phyloP scores from a whole-genome alignment of 2,113 vertebrate species.

The Cyanoramphus novaezelandiae region DNA sequence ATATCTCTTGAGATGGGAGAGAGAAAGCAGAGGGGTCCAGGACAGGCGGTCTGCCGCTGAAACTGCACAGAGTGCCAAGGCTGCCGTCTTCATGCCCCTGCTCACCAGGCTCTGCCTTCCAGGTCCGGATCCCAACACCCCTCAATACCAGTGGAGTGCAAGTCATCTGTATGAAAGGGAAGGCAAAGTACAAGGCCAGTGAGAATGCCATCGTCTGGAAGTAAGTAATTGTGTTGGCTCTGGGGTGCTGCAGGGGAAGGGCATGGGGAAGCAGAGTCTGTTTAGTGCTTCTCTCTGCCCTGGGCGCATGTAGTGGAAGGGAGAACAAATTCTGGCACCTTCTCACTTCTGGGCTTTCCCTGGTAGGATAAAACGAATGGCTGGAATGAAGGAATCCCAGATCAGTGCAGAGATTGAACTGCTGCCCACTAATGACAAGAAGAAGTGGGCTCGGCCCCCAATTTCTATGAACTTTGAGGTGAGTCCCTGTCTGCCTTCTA shows the following conservation, averaged over 20 bases:
- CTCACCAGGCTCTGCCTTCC: conserved; percentile 33
- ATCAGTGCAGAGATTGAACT: conserved; percentile 99
- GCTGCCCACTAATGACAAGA: conserved; percentile 98
- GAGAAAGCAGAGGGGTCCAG: neutral
- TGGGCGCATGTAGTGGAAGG: neutral
- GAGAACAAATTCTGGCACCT: neutral
- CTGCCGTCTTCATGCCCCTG: neutral
- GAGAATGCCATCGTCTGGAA: conserved; percentile 99
- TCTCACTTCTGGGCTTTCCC: neutral
- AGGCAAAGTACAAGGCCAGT: conserved; percentile 99
- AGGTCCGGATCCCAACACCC: conserved; percentile 97
- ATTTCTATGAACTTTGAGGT: conserved; percentile 99
- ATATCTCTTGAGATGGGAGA: neutral
- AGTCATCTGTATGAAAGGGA: conserved; percentile 99
- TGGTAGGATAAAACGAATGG: conserved; percentile 96
- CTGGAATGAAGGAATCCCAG: conserved; percentile 99
- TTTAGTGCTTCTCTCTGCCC: neutral
- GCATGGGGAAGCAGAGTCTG: neutral
- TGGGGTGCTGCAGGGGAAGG: neutral
- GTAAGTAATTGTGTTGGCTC: conserved; percentile 72
- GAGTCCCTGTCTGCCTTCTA: neutral
- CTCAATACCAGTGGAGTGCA: conserved; percentile 98
- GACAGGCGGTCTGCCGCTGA: neutral
- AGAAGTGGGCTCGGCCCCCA: conserved; percentile 98
- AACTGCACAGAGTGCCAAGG: neutral